Base-by-base conservation (phyloP, 2,797 vertebrate species). In the Ceryle rudis region DNA sequence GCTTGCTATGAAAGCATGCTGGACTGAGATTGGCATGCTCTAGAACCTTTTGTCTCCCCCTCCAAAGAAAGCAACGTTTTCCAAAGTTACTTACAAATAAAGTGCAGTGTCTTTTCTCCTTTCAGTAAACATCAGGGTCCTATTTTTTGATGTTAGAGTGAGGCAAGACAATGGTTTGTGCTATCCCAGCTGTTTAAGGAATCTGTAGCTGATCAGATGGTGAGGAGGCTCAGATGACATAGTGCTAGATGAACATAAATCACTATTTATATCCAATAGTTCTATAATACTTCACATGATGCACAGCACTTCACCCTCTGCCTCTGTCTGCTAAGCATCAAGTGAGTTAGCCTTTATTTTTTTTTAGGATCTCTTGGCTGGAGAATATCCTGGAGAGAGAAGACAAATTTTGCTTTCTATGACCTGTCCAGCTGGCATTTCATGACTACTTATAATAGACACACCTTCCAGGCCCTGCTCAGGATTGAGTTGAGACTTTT, bases 281-380 rank as follows among this genome's bases (percentile, higher is more conserved):
- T 95, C 91, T 91, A 81, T 79, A 94, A 89, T 79, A 83, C 70
- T 96, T 93, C 69, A 92, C 37, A 60, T 19, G n/a, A 39, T 60
- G 3, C 49, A 71, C 47, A 95, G 33, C 16, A 67, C 72, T 65
- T 84, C 69, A 78, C 54, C 9, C 77, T 47, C 46, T 81, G 23
- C 28, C 79, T 66, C 47, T 47, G 20, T 72, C 33, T 61, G 83
- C 49, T 83, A 88, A 86, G 61, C 52, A 96, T 80, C 78, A 81
- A 41, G 70, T 22, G 44, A 75, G 8, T 37, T 41, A 72, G 78
- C 21, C n/a, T 67, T 71, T 31, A 12, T 77, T 47, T 22, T 47
- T 46, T 78, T 94, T 92, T 26, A 35, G 25, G 23, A 31, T 46
- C 3, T 57, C 42, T 41, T 37, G 2, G 15, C 44, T 81, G 57